Conservation (phyloP, 2,113 vertebrate genomes). For the Seriola aureovittata region DNA sequence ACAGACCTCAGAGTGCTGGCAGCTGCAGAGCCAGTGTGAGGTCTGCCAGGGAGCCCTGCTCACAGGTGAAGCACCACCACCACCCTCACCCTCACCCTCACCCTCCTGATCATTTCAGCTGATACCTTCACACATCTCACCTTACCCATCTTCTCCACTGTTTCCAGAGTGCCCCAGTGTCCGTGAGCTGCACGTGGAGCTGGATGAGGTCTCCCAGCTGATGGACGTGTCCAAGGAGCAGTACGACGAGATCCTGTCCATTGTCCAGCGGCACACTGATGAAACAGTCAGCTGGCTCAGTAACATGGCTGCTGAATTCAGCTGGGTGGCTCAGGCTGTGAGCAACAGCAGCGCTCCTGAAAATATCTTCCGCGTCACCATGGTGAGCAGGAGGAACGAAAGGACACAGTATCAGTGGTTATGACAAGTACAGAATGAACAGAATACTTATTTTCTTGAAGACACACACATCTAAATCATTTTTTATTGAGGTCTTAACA, state of each 20-base stretch:
- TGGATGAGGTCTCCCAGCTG: slow-evolving; percentile 87
- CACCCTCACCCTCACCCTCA: neutral
- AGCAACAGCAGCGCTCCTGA: slow-evolving; percentile 75
- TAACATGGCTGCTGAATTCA: slow-evolving; percentile 89
- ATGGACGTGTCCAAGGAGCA: slow-evolving; percentile 89
- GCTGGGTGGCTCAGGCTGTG: slow-evolving; percentile 89
- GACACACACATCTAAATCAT: neutral
- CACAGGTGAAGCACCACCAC: slow-evolving; percentile 83
- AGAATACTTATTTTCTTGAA: neutral
- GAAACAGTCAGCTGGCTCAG: slow-evolving; percentile 87
- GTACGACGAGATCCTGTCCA: slow-evolving; percentile 88
- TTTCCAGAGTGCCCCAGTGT: slow-evolving; percentile 88
- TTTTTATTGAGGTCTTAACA: neutral
- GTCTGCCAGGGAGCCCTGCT: slow-evolving; percentile 88
- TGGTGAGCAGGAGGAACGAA: slow-evolving; percentile 75
- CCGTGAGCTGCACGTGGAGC: slow-evolving; percentile 87
- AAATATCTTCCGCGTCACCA: slow-evolving; percentile 86
- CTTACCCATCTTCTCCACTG: slow-evolving; percentile 19
- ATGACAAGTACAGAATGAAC: neutral
- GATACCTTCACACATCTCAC: neutral
- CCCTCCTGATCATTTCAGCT: neutral
- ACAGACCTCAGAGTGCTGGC: slow-evolving; percentile 89
- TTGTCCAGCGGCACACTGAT: slow-evolving; percentile 88
- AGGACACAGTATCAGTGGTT: neutral
- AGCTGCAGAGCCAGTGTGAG: slow-evolving; percentile 89